Evolutionary conservation across 1,140 invertebrate genomes (phyloP).

Genomic region (Liolophura sinensis): DNA sequence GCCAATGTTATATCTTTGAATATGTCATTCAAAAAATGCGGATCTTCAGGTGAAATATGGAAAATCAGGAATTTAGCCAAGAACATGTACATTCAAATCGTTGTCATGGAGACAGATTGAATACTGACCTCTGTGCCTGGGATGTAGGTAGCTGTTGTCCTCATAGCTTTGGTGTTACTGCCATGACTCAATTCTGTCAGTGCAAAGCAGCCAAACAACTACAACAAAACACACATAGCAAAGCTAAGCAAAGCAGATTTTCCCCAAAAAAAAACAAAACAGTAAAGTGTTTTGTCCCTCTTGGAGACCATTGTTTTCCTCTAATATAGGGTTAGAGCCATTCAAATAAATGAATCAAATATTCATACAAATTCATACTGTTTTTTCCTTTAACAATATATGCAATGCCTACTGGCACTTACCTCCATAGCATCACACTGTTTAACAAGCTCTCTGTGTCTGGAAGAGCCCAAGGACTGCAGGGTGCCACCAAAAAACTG

Average conservation of each 20-base stretch:
- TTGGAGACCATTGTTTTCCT: neutral
- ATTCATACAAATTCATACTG: neutral
- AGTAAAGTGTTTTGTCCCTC: neutral
- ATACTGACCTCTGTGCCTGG: constrained; percentile 61
- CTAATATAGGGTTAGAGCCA: too few species aligned
- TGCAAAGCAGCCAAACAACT: constrained; percentile 80
- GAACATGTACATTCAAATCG: too few species aligned
- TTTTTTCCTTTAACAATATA: neutral
- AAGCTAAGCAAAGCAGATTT: too few species aligned
- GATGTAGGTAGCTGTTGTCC: constrained; percentile 89
- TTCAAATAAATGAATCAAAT: neutral
- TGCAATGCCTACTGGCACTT: constrained; percentile 5
- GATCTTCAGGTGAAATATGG: too few species aligned
- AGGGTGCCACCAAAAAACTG: constrained; percentile 53
- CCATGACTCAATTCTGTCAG: constrained; percentile 94
- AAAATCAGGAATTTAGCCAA: too few species aligned
- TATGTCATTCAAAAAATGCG: too few species aligned
- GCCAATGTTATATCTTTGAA: too few species aligned
- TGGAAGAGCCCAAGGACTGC: constrained; percentile 68
- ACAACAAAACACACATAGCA: constrained; percentile 16
- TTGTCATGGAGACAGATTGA: neutral
- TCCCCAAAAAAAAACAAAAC: constrained; percentile 1
- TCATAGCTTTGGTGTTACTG: constrained; percentile 87
- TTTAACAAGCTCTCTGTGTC: constrained; percentile 73
- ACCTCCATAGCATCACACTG: constrained; percentile 67